These are phyloP conservation scores for Imbricaverruca yamaguchii DNA, from an alignment of 2,888 invertebrate genomes.

Conservation along the genomic window DNA sequence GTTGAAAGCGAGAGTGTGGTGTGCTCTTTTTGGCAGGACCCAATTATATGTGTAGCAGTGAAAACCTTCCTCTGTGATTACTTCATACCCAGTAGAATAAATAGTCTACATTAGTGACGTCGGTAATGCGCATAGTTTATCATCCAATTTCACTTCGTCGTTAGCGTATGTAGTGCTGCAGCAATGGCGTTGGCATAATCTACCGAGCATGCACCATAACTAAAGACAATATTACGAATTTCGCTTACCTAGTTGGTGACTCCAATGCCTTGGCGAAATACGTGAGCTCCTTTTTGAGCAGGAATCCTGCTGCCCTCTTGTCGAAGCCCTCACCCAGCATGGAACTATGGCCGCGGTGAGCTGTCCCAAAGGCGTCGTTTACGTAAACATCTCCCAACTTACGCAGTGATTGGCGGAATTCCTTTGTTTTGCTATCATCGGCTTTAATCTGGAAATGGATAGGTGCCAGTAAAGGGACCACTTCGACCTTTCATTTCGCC, in stretches of 20 bases:
- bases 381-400: constrained; percentile 95
- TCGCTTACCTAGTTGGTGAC: constrained; percentile 60
- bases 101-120: no score
- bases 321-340: constrained; percentile 96
- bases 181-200: no score
- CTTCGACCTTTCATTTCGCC: neutral
- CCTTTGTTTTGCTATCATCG: constrained; percentile 50
- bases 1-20: no score
- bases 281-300: constrained; percentile 93
- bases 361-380: constrained; percentile 98
- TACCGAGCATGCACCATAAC: no score
- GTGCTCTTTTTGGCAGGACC: no score
- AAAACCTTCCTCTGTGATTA: no score
- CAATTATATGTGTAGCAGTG: no score
- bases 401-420: constrained; percentile 54
- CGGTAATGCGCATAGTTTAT: no score
- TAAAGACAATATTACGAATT: neutral
- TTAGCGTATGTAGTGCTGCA: no score
- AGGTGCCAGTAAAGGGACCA: neutral
- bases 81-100: no score
- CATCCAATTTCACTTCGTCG: no score
- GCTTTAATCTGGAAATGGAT: constrained; percentile 51
- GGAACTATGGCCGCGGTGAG: constrained; percentile 82
- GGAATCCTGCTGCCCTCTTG: constrained; percentile 85
- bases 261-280: constrained; percentile 98